Percentiles rank a stretch among this genome's conserved stretches.
phyloP scores from a whole-genome alignment of 2,113 vertebrate species.

The Raja brachyura region DNA sequence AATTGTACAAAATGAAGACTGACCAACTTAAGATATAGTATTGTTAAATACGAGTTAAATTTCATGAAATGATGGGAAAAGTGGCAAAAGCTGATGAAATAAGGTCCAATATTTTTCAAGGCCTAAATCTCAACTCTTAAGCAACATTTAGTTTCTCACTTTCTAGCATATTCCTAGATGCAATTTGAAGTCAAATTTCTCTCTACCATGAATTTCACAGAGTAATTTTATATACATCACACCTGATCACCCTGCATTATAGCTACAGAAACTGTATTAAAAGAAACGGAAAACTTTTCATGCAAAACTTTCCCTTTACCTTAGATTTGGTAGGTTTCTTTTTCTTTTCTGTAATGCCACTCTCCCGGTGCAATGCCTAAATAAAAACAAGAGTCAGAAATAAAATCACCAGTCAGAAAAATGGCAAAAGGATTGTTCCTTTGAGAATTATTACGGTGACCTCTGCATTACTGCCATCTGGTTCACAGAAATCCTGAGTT shows the following conservation, averaged over 20 bases:
- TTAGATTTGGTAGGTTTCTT: constrained; percentile 86
- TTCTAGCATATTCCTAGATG: neutral
- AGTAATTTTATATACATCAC: neutral
- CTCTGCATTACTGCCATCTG: no score
- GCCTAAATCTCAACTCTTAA: neutral
- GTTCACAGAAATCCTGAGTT: no score
- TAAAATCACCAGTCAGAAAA: constrained; percentile 17
- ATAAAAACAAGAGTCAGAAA: constrained; percentile 42
- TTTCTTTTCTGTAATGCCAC: constrained; percentile 68
- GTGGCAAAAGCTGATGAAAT: no score
- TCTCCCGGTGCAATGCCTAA: constrained; percentile 79
- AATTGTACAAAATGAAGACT: neutral
- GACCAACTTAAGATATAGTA: neutral
- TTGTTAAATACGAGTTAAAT: neutral
- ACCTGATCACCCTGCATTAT: neutral
- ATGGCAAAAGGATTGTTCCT: neutral
- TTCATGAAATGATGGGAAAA: neutral
- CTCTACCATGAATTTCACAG: neutral
- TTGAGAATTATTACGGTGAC: no score
- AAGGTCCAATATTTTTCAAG: neutral
- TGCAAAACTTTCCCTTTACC: constrained; percentile 54
- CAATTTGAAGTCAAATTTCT: neutral
- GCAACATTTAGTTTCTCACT: neutral
- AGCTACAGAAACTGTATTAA: neutral
- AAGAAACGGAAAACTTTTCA: constrained; percentile 21